These are phyloP conservation scores for Diabrotica virgifera DNA, from an alignment of 1,140 invertebrate genomes.

Conservation along the genomic window DNA sequence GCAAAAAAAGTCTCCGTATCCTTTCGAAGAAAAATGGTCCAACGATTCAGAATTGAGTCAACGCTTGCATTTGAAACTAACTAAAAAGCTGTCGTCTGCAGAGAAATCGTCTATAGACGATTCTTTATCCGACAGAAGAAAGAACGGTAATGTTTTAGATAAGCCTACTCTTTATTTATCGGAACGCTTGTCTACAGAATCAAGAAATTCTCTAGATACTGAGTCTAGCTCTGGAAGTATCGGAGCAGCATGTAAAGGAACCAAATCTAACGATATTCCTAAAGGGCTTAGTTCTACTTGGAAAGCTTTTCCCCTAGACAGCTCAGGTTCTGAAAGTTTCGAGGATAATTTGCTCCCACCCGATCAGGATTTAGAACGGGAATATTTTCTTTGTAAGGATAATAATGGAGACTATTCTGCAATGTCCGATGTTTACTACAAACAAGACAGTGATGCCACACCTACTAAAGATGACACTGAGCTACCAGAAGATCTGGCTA, in stretches of 20 bases:
- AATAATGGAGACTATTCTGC: slow-evolving; percentile 37
- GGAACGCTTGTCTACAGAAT: slow-evolving; percentile 54
- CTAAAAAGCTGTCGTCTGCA: slow-evolving; percentile 44
- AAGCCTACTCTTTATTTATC: slow-evolving; percentile 39
- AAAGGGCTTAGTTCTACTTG: slow-evolving; percentile 72
- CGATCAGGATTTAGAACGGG: slow-evolving; percentile 61
- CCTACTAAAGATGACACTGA: slow-evolving; percentile 57
- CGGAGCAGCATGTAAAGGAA: slow-evolving; percentile 54
- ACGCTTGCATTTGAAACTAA: slow-evolving; percentile 43
- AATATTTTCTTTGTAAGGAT: slow-evolving; percentile 49
- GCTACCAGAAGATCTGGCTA: slow-evolving; percentile 69
- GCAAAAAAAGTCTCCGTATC: slow-evolving; percentile 44
- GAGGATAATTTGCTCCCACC: slow-evolving; percentile 77
- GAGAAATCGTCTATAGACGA: slow-evolving; percentile 47
- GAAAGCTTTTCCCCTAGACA: slow-evolving; percentile 76
- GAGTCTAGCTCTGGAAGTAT: slow-evolving; percentile 73
- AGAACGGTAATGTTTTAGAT: slow-evolving; percentile 33
- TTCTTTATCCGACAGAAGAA: slow-evolving; percentile 34
- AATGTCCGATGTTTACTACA: slow-evolving; percentile 52
- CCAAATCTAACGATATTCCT: slow-evolving; percentile 57
- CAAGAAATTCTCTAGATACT: slow-evolving; percentile 64
- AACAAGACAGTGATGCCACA: slow-evolving; percentile 49
- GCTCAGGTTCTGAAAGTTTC: slow-evolving; percentile 72
- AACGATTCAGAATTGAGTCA: slow-evolving; percentile 46
- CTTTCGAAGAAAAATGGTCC: slow-evolving; percentile 48